A percentile compares a stretch with the other conserved stretches of the same genome.
phyloP scores from a whole-genome alignment of 2,888 invertebrate species.

The Strigamia crassipes region DNA sequence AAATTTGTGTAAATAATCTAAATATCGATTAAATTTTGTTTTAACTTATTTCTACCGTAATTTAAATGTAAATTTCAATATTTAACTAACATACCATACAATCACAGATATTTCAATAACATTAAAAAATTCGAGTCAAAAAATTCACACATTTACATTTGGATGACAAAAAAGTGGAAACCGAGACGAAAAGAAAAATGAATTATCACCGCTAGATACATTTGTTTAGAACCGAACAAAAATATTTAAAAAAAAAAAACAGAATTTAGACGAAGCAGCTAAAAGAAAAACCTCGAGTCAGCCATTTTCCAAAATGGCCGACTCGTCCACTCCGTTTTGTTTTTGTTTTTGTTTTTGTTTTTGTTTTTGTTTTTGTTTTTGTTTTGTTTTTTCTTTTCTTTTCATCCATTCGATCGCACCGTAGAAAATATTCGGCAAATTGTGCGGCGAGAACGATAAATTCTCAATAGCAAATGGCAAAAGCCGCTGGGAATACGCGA shows the following conservation, averaged over 20 bases:
- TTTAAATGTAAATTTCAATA: background rate
- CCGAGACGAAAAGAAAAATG: background rate
- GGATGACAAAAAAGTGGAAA: too few relatives aligned
- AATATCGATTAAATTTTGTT: too few relatives aligned
- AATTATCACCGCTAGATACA: background rate
- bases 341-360: too few relatives aligned
- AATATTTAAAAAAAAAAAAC: too few relatives aligned
- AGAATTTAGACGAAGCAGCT: background rate
- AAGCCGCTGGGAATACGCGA: background rate
- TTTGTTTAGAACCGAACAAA: too few relatives aligned
- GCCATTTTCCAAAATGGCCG: too few relatives aligned
- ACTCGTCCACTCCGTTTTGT: too few relatives aligned
- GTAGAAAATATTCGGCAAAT: background rate
- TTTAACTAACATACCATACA: background rate
- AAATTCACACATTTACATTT: slow-evolving; percentile 10
- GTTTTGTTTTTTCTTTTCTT: too few relatives aligned
- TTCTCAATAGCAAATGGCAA: slow-evolving; percentile 14
- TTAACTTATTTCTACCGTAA: too few relatives aligned
- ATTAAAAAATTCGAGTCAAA: background rate
- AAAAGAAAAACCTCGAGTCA: too few relatives aligned
- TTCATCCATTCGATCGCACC: background rate
- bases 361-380: too few relatives aligned
- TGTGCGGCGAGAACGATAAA: background rate
- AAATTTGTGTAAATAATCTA: background rate
- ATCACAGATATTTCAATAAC: slow-evolving; percentile 26